Evolutionary conservation across 2,113 vertebrate genomes (phyloP).

Genomic region (Indri indri): DNA sequence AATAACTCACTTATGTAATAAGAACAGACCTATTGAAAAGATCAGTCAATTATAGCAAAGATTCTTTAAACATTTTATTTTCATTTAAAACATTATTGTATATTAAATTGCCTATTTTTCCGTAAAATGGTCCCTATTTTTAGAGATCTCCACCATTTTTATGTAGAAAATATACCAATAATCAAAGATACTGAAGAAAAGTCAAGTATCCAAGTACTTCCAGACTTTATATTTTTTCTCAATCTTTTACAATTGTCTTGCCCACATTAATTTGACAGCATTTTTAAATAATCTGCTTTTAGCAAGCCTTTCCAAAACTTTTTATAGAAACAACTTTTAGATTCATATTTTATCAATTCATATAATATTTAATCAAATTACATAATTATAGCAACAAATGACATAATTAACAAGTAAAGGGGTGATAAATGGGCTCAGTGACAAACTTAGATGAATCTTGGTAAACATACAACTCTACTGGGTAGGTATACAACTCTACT

Average conservation of each 20-base stretch:
- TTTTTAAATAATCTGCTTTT: background rate
- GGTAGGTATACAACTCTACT: background rate
- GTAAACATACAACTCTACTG: background rate
- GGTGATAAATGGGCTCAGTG: background rate
- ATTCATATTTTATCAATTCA: background rate
- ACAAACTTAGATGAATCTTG: background rate
- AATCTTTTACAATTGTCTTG: background rate
- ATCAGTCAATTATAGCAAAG: background rate
- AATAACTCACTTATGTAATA: background rate
- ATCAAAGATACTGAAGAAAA: background rate
- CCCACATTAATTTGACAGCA: background rate
- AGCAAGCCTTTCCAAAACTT: background rate
- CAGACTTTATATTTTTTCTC: background rate
- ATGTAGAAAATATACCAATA: background rate
- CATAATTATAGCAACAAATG: background rate
- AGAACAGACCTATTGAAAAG: background rate
- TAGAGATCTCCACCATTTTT: background rate
- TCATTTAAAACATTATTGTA: background rate
- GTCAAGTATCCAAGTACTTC: background rate
- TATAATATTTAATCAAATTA: background rate
- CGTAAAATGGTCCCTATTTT: background rate
- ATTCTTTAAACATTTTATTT: background rate
- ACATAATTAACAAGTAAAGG: background rate
- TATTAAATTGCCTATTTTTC: background rate
- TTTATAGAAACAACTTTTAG: background rate